A percentile compares a stretch with the other conserved stretches of the same genome.
Evolutionary conservation across 2,797 vertebrate genomes (phyloP).

Genomic region (Poecilia gillii): DNA sequence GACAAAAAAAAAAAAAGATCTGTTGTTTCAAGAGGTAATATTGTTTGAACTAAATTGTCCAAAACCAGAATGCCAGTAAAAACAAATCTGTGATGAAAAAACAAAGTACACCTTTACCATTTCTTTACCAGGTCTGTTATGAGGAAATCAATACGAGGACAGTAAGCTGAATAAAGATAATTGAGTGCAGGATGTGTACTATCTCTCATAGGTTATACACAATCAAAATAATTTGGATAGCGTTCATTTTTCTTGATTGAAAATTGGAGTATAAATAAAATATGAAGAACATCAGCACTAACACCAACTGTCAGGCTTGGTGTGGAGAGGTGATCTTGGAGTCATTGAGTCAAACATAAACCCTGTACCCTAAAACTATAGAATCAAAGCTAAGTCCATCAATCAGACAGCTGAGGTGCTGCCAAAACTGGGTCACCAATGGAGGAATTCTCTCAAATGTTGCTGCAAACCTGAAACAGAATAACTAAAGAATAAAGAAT

Average conservation of each 20-base stretch:
- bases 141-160: background rate
- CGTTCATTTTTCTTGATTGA: background rate
- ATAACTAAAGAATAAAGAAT: background rate
- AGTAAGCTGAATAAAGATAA: background rate
- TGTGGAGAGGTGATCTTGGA: background rate
- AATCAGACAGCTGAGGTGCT: background rate
- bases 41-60: background rate
- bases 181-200: background rate
- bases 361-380: background rate
- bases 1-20: background rate
- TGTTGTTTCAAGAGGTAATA: background rate
- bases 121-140: background rate
- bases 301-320: background rate
- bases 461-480: background rate
- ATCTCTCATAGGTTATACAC: background rate
- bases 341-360: background rate
- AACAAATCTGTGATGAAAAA: background rate
- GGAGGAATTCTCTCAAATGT: background rate
- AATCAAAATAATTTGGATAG: background rate
- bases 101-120: background rate
- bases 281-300: background rate
- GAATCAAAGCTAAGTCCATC: background rate
- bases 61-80: background rate
- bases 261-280: background rate
- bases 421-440: background rate